Conservation (phyloP, 2,888 invertebrate genomes). For the Epinotia ramella region DNA sequence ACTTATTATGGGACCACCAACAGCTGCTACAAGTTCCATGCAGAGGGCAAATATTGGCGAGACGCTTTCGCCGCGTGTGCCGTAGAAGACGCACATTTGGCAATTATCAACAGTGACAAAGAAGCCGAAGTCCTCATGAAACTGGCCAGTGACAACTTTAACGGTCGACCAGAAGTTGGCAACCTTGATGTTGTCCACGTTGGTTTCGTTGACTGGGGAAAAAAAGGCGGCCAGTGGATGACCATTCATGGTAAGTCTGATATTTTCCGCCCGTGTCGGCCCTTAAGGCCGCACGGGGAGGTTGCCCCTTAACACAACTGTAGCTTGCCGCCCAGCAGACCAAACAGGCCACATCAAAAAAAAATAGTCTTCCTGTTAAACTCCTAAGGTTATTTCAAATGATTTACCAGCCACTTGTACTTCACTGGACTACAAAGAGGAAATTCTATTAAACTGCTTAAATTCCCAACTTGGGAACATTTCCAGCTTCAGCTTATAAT, state of each 20-base stretch:
- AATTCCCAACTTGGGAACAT: too few species aligned
- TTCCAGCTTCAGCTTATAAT: too few species aligned
- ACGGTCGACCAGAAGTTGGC: background rate
- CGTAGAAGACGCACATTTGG: background rate
- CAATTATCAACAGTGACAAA: background rate
- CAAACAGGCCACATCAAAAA: too few species aligned
- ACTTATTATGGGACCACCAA: background rate
- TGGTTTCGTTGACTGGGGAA: conserved; percentile 2
- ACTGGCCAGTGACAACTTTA: background rate
- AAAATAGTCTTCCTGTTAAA: too few species aligned
- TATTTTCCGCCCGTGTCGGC: too few species aligned
- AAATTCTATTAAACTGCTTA: too few species aligned
- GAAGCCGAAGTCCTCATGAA: background rate
- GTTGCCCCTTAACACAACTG: too few species aligned
- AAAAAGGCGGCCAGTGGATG: conserved; percentile 7
- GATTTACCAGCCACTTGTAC: too few species aligned
- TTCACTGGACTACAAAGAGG: too few species aligned
- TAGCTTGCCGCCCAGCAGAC: too few species aligned
- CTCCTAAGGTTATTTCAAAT: too few species aligned
- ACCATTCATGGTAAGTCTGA: conserved; percentile 9
- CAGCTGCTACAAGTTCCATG: conserved; percentile 9
- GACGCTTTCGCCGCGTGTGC: conserved; percentile 4
- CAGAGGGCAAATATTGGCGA: background rate
- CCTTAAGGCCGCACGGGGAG: too few species aligned
- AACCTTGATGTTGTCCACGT: conserved; percentile 2